These are phyloP conservation scores for Eueremaeus valkanovi DNA, from an alignment of 2,888 invertebrate species.

Conservation along the genomic window DNA sequence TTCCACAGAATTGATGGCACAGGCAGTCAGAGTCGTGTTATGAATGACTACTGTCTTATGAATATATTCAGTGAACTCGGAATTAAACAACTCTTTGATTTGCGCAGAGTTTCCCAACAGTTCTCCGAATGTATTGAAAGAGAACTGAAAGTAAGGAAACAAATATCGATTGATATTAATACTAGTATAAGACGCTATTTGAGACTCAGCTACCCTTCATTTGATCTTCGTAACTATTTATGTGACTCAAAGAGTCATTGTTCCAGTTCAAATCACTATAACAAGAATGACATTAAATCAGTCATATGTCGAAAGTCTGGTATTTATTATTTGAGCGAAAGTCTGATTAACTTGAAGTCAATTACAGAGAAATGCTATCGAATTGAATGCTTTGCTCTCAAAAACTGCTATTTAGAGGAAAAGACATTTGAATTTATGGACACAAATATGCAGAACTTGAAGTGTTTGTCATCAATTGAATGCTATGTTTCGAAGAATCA, in stretches of 20 bases:
- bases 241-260: neutral
- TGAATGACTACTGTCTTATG: slow-evolving; percentile 1
- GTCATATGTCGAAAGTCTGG: no score
- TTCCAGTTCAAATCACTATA: neutral
- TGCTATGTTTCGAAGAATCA: neutral
- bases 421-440: neutral
- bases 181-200: no score
- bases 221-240: neutral
- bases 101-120: neutral
- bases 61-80: neutral
- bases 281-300: neutral
- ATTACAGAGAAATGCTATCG: neutral
- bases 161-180: neutral
- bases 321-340: neutral
- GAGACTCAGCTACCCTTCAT: no score
- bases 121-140: neutral
- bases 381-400: neutral
- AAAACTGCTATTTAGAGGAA: neutral
- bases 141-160: neutral
- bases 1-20: no score
- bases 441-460: neutral
- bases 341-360: neutral
- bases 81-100: neutral
- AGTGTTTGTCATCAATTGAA: neutral
- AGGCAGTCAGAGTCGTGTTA: neutral